Evolutionary conservation across 1,140 invertebrate species (phyloP).

Genomic region (Solenopsis invicta): DNA sequence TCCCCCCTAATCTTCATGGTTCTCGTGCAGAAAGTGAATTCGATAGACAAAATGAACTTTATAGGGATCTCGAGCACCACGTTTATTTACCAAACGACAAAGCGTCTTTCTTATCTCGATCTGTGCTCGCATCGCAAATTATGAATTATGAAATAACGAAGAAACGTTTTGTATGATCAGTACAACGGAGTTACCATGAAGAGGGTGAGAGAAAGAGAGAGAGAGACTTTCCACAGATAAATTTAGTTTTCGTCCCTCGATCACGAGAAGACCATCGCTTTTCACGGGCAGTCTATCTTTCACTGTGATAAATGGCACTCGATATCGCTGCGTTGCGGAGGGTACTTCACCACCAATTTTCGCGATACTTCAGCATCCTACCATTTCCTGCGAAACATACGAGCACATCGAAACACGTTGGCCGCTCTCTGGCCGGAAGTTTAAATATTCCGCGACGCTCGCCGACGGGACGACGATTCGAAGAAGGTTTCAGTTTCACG

Average conservation of each 20-base stretch:
- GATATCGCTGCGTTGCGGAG: constrained; percentile 35
- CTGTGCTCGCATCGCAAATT: background rate
- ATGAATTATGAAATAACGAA: background rate
- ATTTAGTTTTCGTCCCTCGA: constrained; percentile 50
- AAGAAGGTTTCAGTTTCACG: constrained; percentile 72
- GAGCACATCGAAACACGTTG: constrained; percentile 53
- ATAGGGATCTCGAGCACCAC: background rate
- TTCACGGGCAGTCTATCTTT: constrained; percentile 42
- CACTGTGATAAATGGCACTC: constrained; percentile 53
- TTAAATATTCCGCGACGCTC: constrained; percentile 74
- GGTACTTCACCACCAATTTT: constrained; percentile 57
- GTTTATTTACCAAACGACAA: constrained; percentile 34
- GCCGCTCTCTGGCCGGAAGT: background rate
- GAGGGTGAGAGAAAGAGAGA: background rate
- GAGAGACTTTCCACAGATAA: background rate
- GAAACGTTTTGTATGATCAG: background rate
- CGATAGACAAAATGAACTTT: constrained; percentile 62
- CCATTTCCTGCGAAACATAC: constrained; percentile 56
- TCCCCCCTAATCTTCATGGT: constrained; percentile 59
- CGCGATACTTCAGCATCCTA: constrained; percentile 53
- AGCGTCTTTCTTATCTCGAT: constrained; percentile 9
- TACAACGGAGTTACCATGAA: constrained; percentile 3
- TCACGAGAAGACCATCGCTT: constrained; percentile 44
- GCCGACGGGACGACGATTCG: constrained; percentile 64
- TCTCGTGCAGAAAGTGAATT: constrained; percentile 66